phyloP scores from a whole-genome alignment of 1,140 invertebrate species.

The Neodiprion fabricii region DNA sequence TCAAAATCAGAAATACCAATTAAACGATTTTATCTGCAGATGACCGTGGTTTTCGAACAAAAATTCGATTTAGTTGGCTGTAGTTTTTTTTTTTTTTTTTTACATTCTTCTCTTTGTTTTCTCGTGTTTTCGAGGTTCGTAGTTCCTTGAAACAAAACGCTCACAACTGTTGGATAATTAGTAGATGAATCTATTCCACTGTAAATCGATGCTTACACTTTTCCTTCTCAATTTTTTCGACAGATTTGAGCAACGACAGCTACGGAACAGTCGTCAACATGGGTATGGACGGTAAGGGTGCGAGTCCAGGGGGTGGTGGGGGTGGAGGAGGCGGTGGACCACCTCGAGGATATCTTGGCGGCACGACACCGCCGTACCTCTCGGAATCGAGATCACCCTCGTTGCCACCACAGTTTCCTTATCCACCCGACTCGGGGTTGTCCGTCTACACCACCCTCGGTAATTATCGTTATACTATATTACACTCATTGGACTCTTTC shows the following conservation, averaged over 20 bases:
- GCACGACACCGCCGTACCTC: slow-evolving; percentile 79
- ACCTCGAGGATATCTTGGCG: slow-evolving; percentile 66
- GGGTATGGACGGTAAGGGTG: slow-evolving; percentile 76
- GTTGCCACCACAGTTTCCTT: slow-evolving; percentile 71
- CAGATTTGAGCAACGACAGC: slow-evolving; percentile 87
- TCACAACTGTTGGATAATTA: too few relatives aligned
- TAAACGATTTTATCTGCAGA: too few relatives aligned
- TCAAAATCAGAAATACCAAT: too few relatives aligned
- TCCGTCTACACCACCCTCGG: slow-evolving; percentile 80
- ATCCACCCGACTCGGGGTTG: slow-evolving; percentile 72
- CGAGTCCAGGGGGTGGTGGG: slow-evolving; percentile 74
- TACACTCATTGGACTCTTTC: too few relatives aligned
- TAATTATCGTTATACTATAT: slow-evolving; percentile 47
- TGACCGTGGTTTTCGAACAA: too few relatives aligned
- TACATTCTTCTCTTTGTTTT: too few relatives aligned
- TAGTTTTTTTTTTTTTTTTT: too few relatives aligned
- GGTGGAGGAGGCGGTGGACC: slow-evolving; percentile 64
- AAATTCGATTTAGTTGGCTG: too few relatives aligned
- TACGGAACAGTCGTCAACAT: slow-evolving; percentile 83
- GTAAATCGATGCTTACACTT: slow-evolving; percentile 14
- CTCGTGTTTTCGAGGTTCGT: too few relatives aligned
- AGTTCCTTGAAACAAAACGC: too few relatives aligned
- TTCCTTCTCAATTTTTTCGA: slow-evolving; percentile 33
- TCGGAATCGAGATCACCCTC: slow-evolving; percentile 77
- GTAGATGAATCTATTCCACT: too few relatives aligned